Conservation (phyloP, 2,888 invertebrate species). For the Aleiodes leptofemur region DNA sequence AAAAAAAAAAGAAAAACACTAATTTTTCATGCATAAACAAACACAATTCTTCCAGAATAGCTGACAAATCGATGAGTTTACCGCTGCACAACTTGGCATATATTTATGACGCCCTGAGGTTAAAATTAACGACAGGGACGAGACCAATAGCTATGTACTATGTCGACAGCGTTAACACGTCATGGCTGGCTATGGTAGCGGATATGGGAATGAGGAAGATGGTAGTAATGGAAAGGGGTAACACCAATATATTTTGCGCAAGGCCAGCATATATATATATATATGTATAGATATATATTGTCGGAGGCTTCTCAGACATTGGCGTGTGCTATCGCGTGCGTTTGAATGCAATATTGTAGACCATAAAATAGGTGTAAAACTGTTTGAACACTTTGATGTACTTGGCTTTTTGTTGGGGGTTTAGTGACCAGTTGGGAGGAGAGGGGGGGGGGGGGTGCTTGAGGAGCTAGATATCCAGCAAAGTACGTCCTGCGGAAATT, state of each 20-base stretch:
- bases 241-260: conserved; percentile 25
- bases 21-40: not conserved
- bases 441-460: not conserved
- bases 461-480: not conserved
- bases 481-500: not conserved
- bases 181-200: not conserved
- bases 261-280: not conserved
- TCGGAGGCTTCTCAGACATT: conserved; percentile 43
- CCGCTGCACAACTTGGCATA: too few relatives aligned
- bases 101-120: not conserved
- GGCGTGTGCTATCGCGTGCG: conserved; percentile 66
- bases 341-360: conserved; percentile 68
- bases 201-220: not conserved
- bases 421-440: not conserved
- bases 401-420: conserved; percentile 45
- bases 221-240: not conserved
- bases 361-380: conserved; percentile 70
- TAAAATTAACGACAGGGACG: conserved; percentile 30
- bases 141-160: conserved; percentile 1
- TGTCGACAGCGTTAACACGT: conserved; percentile 29
- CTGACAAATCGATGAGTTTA: too few relatives aligned
- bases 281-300: not conserved
- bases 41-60: not conserved
- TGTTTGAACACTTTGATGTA: conserved; percentile 62
- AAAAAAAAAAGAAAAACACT: conserved; percentile 17